phyloP scores from a whole-genome alignment of 1,140 invertebrate species.

The Asobara japonica region DNA sequence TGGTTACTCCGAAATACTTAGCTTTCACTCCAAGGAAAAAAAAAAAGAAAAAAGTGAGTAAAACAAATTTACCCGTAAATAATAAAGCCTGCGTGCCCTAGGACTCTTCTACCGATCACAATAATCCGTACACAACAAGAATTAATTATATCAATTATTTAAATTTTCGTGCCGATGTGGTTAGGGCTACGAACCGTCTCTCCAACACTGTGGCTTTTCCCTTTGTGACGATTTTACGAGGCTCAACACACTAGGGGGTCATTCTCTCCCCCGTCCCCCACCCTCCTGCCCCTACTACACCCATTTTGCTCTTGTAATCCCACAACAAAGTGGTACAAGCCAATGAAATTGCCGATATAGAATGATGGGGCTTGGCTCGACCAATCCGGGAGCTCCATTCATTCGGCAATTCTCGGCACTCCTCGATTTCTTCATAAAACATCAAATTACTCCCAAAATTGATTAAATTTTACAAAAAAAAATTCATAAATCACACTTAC shows the following conservation, averaged over 20 bases:
- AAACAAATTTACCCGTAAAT: not conserved
- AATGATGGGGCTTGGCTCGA: not conserved
- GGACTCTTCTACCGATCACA: not conserved
- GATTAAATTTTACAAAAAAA: not conserved
- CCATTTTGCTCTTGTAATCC: no score
- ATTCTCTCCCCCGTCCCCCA: not conserved
- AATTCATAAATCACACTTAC: not conserved
- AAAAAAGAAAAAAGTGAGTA: not conserved
- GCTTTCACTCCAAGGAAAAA: not conserved
- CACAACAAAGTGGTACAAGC: not conserved
- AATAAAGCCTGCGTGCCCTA: not conserved
- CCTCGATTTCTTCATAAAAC: not conserved
- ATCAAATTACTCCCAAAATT: not conserved
- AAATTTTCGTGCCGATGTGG: not conserved
- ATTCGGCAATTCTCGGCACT: not conserved
- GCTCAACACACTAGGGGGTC: not conserved
- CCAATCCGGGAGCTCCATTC: not conserved
- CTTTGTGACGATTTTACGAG: not conserved
- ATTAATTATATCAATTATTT: not conserved
- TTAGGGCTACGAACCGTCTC: not conserved
- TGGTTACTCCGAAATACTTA: not conserved
- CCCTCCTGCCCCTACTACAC: no score
- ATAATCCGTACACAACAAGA: not conserved
- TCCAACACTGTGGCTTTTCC: slow-evolving; percentile 4
- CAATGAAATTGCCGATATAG: not conserved